phyloP scores from a whole-genome alignment of 2,888 invertebrate genomes.

The Andrena haemorrhoa region DNA sequence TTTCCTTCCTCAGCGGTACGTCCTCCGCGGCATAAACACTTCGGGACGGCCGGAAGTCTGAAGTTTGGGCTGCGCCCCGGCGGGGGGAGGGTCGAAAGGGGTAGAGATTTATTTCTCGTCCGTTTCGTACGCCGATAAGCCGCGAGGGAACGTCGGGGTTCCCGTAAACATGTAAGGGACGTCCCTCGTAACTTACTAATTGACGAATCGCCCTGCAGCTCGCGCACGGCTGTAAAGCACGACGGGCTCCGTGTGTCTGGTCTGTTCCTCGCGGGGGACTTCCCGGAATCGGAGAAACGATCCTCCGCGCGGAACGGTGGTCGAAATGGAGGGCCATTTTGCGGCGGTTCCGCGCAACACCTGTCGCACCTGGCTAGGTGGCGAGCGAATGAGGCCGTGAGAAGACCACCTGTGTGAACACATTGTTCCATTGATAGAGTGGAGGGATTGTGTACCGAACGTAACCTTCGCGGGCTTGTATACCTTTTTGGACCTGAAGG shows the following conservation, averaged over 20 bases:
- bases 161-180: slow-evolving; percentile 44
- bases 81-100: slow-evolving; percentile 19
- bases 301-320: background rate
- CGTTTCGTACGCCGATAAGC: slow-evolving; percentile 61
- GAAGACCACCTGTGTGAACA: slow-evolving; percentile 40
- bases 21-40: slow-evolving; percentile 69
- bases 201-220: slow-evolving; percentile 54
- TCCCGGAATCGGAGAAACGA: background rate
- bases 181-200: slow-evolving; percentile 63
- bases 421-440: slow-evolving; percentile 12
- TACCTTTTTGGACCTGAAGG: too few relatives aligned
- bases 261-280: background rate
- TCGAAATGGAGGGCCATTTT: slow-evolving; percentile 15
- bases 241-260: slow-evolving; percentile 17
- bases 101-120: slow-evolving; percentile 68
- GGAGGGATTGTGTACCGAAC: background rate
- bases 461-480: too few relatives aligned
- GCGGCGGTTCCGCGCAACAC: slow-evolving; percentile 35
- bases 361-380: slow-evolving; percentile 23
- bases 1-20: slow-evolving; percentile 27
- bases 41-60: slow-evolving; percentile 71
- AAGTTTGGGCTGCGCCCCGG: slow-evolving; percentile 69
- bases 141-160: slow-evolving; percentile 24
- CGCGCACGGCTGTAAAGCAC: slow-evolving; percentile 13
- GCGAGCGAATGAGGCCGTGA: slow-evolving; percentile 22